phyloP scores from a whole-genome alignment of 2,797 vertebrate species.

The Myripristis murdjan region DNA sequence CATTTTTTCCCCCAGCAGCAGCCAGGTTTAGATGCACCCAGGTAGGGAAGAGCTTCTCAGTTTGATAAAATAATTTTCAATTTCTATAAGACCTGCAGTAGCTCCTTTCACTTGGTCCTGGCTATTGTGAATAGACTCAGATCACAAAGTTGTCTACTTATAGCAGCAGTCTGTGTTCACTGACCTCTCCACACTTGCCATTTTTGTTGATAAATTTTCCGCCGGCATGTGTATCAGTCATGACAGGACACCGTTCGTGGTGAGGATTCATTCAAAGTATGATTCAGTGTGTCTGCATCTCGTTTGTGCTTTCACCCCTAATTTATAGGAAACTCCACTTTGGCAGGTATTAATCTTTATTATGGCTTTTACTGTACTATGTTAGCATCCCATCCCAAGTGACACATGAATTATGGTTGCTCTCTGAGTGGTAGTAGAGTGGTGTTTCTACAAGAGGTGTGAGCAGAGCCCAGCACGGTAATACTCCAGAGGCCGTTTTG shows the following conservation, averaged over 20 bases:
- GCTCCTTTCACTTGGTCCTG: slow-evolving; percentile 3
- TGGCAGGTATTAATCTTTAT: slow-evolving; percentile 62
- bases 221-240: slow-evolving; percentile 19
- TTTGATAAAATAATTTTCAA: too few relatives aligned
- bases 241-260: slow-evolving; percentile 23
- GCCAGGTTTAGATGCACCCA: too few relatives aligned
- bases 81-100: too few relatives aligned
- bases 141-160: not conserved
- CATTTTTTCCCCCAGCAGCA: too few relatives aligned
- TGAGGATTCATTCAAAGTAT: slow-evolving; percentile 46
- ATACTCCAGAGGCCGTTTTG: not conserved
- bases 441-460: slow-evolving; percentile 17
- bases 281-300: slow-evolving; percentile 40
- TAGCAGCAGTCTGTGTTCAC: not conserved
- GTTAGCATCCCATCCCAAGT: slow-evolving; percentile 53
- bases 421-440: slow-evolving; percentile 25
- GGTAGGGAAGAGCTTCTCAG: too few relatives aligned
- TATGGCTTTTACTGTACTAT: slow-evolving; percentile 52
- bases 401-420: slow-evolving; percentile 53
- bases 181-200: slow-evolving; percentile 19
- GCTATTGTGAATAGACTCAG: not conserved
- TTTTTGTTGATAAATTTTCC: slow-evolving; percentile 27
- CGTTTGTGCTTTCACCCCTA: slow-evolving; percentile 34
- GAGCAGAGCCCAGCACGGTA: slow-evolving; percentile 3
- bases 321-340: slow-evolving; percentile 49